phyloP scores from a whole-genome alignment of 2,888 invertebrate species.

The Hydropsyche betteni region DNA sequence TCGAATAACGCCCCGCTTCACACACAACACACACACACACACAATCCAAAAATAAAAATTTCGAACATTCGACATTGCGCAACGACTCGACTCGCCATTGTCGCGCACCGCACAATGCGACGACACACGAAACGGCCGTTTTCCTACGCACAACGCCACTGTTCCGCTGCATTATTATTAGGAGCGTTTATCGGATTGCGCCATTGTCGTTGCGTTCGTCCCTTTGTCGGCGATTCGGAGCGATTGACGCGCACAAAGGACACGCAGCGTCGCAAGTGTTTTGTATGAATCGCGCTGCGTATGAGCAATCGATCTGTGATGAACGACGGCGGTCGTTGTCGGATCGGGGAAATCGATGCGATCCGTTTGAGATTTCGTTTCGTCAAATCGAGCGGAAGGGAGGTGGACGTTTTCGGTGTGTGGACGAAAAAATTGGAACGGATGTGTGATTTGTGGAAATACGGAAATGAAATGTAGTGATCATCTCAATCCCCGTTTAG shows the following conservation, averaged over 20 bases:
- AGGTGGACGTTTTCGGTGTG: too few species aligned
- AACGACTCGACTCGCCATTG: not conserved
- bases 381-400: too few species aligned
- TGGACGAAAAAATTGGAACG: too few species aligned
- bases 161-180: not conserved
- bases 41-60: not conserved
- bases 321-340: too few species aligned
- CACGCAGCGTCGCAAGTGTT: not conserved
- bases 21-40: constrained; percentile 6
- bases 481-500: too few species aligned
- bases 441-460: too few species aligned
- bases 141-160: too few species aligned
- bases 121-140: not conserved
- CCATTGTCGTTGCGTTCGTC: not conserved
- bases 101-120: not conserved
- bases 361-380: too few species aligned
- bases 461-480: too few species aligned
- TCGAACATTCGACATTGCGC: constrained; percentile 3
- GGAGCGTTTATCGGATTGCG: constrained; percentile 19
- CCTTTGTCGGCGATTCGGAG: not conserved
- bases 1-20: not conserved
- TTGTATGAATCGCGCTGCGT: not conserved
- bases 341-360: too few species aligned
- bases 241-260: not conserved
- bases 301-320: too few species aligned